Evolutionary conservation across 2,113 vertebrate species (phyloP).

Genomic region (Amphiprion percula): DNA sequence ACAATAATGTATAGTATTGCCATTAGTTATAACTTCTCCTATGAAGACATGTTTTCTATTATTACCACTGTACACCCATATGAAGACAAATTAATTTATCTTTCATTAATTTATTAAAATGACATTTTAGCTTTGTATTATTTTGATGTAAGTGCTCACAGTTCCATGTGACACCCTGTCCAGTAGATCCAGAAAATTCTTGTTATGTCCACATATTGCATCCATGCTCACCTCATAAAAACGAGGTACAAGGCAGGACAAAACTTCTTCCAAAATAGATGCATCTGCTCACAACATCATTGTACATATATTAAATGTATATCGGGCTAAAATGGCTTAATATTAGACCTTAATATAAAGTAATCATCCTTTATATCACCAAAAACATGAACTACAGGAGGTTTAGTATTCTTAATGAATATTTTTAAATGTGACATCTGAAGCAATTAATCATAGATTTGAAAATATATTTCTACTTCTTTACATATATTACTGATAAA

Average conservation of each 20-base stretch:
- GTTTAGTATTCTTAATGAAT: too few relatives aligned
- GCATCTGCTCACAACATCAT: neutral
- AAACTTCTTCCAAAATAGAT: conserved; percentile 89
- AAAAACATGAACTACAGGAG: too few relatives aligned
- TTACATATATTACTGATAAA: too few relatives aligned
- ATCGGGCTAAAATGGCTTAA: too few relatives aligned
- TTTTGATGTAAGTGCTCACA: conserved; percentile 89
- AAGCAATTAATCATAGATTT: too few relatives aligned
- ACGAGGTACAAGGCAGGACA: conserved; percentile 97
- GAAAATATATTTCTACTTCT: too few relatives aligned
- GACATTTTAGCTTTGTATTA: conserved; percentile 60
- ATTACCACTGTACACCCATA: neutral
- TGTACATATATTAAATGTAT: neutral
- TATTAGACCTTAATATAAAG: too few relatives aligned
- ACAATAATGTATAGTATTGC: neutral
- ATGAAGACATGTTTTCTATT: neutral
- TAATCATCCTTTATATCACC: too few relatives aligned
- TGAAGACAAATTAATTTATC: neutral
- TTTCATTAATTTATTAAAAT: neutral
- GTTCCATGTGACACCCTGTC: conserved; percentile 93
- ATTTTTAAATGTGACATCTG: too few relatives aligned
- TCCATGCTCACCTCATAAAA: conserved; percentile 99
- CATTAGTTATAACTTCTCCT: too few relatives aligned
- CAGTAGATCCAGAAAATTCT: conserved; percentile 97
- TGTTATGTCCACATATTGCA: conserved; percentile 95